Evolutionary conservation across 2,888 invertebrate species (phyloP).

Genomic region (Agrotis ipsilon): DNA sequence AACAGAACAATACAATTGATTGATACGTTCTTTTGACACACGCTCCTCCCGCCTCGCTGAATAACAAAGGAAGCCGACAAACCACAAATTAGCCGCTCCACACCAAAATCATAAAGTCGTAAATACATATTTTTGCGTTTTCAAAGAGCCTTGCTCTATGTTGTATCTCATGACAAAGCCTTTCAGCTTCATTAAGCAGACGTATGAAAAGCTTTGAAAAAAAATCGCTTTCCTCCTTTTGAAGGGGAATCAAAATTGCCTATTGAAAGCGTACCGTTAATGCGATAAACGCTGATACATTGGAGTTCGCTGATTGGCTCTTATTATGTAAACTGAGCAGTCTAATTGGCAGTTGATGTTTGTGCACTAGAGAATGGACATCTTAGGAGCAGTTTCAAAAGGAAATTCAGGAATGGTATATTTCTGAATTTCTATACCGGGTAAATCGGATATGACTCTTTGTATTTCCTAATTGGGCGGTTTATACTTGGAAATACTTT

Average conservation of each 20-base stretch:
- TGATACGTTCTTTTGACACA: conserved; percentile 29
- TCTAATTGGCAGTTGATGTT: conserved; percentile 32
- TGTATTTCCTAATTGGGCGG: too few relatives aligned
- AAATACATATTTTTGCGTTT: conserved; percentile 53
- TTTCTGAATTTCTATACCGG: too few relatives aligned
- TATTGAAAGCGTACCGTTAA: conserved; percentile 69
- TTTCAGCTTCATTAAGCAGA: conserved; percentile 76
- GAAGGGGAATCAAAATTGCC: conserved; percentile 68
- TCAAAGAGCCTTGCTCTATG: conserved; percentile 53
- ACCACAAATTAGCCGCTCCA: conserved; percentile 43
- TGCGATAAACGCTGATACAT: conserved; percentile 57
- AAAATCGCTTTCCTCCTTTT: conserved; percentile 52
- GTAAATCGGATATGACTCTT: not conserved
- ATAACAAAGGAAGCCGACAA: conserved; percentile 32
- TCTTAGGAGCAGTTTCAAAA: not conserved
- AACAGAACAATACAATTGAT: conserved; percentile 36
- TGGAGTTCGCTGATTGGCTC: conserved; percentile 37
- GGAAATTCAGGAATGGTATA: not conserved
- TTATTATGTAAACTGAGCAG: conserved; percentile 31
- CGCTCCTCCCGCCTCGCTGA: conserved; percentile 30
- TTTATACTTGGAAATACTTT: too few relatives aligned
- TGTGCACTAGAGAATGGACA: not conserved
- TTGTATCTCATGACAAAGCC: conserved; percentile 76
- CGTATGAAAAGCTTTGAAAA: conserved; percentile 67
- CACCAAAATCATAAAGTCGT: conserved; percentile 51